Percentiles rank a stretch among this genome's conserved stretches.
phyloP scores from a whole-genome alignment of 2,113 vertebrate species.

The Crocuta crocuta region DNA sequence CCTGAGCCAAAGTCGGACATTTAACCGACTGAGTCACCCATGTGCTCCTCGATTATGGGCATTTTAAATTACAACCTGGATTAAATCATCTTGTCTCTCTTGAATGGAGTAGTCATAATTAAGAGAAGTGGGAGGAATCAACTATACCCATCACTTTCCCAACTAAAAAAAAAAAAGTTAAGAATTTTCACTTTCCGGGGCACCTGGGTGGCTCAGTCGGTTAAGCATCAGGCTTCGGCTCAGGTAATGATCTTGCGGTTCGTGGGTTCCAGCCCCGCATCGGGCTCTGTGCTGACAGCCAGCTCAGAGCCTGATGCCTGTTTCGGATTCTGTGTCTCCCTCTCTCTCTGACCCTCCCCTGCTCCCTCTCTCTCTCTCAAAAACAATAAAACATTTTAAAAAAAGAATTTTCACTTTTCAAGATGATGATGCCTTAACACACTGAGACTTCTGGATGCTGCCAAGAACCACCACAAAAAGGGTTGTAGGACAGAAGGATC shows the following conservation, averaged over 20 bases:
- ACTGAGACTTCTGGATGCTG: not conserved
- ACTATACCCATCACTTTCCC: constrained; percentile 48
- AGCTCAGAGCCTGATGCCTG: no score
- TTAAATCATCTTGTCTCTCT: constrained; percentile 65
- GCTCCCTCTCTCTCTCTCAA: no score
- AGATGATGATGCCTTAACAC: not conserved
- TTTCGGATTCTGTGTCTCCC: no score
- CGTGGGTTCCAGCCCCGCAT: no score
- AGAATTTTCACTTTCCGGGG: constrained; percentile 31
- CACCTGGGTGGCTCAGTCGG: no score
- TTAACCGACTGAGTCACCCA: no score
- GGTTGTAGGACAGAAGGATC: not conserved
- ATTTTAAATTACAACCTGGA: constrained; percentile 66
- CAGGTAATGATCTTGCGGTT: no score
- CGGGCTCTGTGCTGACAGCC: no score
- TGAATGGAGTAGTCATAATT: constrained; percentile 56
- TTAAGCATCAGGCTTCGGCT: no score
- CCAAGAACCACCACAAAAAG: not conserved
- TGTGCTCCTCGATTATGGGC: constrained; percentile 36
- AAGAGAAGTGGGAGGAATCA: constrained; percentile 62
- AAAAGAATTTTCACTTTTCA: constrained; percentile 45
- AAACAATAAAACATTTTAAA: no score
- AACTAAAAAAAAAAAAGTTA: not conserved
- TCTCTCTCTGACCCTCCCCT: no score
- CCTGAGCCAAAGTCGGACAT: no score